phyloP scores from a whole-genome alignment of 2,888 invertebrate genomes.

The Arrhopalites spinosus region DNA sequence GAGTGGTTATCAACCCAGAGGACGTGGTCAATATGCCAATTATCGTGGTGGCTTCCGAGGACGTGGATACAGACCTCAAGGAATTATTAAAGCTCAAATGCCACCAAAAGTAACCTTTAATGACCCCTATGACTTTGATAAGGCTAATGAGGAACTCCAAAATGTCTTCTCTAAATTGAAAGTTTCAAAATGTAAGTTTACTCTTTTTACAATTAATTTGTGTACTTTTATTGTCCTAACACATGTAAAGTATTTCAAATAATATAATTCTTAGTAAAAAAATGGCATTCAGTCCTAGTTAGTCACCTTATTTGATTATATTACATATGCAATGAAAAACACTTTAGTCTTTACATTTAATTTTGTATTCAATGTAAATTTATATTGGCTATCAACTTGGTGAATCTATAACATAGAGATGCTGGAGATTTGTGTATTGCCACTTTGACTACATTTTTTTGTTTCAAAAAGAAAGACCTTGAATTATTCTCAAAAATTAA shows the following conservation, averaged over 20 bases:
- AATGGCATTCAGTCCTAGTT: no score
- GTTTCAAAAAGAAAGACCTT: no score
- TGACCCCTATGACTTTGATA: constrained; percentile 97
- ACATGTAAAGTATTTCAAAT: background rate
- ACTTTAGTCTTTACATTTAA: no score
- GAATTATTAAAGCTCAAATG: constrained; percentile 47
- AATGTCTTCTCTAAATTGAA: constrained; percentile 82
- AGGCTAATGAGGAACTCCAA: constrained; percentile 91
- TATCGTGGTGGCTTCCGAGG: constrained; percentile 42
- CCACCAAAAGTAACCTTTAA: constrained; percentile 68
- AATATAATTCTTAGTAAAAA: no score
- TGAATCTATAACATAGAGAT: no score
- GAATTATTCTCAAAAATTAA: no score
- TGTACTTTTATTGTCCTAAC: background rate
- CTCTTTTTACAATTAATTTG: background rate
- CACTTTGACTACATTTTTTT: no score
- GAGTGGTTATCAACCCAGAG: constrained; percentile 49
- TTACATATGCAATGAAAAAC: no score
- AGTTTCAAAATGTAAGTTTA: constrained; percentile 46
- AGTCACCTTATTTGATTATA: no score
- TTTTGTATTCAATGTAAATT: no score
- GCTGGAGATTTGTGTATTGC: no score
- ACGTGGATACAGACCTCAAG: constrained; percentile 44
- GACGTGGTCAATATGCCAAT: constrained; percentile 47
- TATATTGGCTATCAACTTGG: no score